These are phyloP conservation scores for Drosophila orena DNA, from an alignment of 1,140 invertebrate species.

Conservation along the genomic window DNA sequence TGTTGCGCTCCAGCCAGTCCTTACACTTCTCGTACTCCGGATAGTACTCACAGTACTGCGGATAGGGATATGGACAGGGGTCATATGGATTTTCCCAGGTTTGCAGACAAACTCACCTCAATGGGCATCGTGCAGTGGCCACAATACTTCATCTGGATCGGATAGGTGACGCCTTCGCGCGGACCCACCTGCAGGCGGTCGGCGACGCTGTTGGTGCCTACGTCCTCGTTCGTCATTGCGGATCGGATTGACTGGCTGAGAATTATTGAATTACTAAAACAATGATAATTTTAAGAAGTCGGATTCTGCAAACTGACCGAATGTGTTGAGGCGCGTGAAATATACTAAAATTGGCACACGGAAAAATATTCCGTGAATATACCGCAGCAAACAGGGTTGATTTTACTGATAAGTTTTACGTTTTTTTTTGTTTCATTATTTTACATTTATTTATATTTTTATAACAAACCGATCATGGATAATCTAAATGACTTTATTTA, in stretches of 20 bases:
- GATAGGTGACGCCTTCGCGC: conserved; percentile 88
- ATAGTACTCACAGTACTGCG: conserved; percentile 98
- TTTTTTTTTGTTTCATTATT: too few species aligned
- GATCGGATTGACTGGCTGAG: conserved; percentile 15
- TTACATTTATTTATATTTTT: too few species aligned
- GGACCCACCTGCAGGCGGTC: conserved; percentile 77
- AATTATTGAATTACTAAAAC: not conserved
- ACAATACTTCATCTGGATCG: conserved; percentile 95
- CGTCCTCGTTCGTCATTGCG: conserved; percentile 63
- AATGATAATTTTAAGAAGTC: not conserved
- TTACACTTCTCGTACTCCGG: conserved; percentile 99
- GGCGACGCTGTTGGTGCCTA: conserved; percentile 43
- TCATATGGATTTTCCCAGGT: conserved; percentile 3
- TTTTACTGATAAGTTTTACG: too few species aligned
- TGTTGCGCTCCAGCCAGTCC: conserved; percentile 97
- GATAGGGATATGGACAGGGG: not conserved
- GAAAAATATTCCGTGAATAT: not conserved
- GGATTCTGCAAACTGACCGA: not conserved
- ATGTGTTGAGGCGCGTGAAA: not conserved
- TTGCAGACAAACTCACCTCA: conserved; percentile 86
- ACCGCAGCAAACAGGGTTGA: not conserved
- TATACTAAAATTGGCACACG: not conserved
- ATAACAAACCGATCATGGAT: too few species aligned
- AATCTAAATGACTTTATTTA: too few species aligned
- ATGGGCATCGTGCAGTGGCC: conserved; percentile 97